Percentiles rank a stretch among this genome's conserved stretches.
phyloP scores from a whole-genome alignment of 1,140 invertebrate genomes.

The Atta cephalotes region DNA sequence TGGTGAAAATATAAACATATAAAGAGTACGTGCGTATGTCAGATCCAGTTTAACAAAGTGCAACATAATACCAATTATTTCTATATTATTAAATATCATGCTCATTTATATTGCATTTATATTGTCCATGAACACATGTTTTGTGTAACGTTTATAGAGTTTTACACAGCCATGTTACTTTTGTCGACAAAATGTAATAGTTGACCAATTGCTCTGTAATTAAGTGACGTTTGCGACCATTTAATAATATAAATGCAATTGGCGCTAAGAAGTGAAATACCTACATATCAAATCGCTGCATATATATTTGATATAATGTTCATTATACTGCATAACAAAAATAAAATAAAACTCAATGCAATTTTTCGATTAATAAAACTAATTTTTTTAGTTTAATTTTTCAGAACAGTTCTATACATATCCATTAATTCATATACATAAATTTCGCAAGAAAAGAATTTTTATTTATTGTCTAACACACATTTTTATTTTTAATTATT shows the following conservation, averaged over 20 bases:
- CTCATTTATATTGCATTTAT: conserved; percentile 62
- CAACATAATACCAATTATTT: conserved; percentile 64
- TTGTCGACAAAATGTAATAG: conserved; percentile 44
- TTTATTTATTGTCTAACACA: neutral
- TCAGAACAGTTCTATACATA: neutral
- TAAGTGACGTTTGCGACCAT: conserved; percentile 13
- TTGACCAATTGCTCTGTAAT: conserved; percentile 32
- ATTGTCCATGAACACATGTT: conserved; percentile 40
- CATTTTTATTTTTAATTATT: neutral
- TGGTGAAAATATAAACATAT: conserved; percentile 63
- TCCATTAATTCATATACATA: neutral
- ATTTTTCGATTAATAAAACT: neutral
- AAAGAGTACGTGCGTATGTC: conserved; percentile 63
- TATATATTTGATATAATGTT: neutral
- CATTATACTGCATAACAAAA: neutral
- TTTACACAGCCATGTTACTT: conserved; percentile 35
- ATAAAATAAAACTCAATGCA: neutral
- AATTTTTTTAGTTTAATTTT: neutral
- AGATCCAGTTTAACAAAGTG: conserved; percentile 63
- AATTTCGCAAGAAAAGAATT: neutral
- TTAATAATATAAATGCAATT: conserved; percentile 25
- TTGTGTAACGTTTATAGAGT: conserved; percentile 41
- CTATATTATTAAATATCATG: conserved; percentile 64
- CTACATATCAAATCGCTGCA: neutral
- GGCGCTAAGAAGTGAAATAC: neutral